phyloP scores from a whole-genome alignment of 2,113 vertebrate species.

The Gasterosteus nipponicus region DNA sequence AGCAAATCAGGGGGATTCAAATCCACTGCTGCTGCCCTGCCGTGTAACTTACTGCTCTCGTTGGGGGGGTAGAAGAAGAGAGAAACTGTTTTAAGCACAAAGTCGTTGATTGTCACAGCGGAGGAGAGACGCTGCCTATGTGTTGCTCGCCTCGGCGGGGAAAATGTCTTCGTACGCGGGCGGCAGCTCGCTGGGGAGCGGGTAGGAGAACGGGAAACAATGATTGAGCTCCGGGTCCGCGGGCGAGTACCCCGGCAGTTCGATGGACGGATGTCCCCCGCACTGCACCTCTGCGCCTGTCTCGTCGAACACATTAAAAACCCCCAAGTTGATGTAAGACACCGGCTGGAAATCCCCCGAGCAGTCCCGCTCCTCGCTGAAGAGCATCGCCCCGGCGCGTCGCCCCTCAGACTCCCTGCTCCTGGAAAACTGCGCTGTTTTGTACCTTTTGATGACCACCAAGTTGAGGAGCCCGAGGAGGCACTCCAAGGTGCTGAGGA shows the following conservation, averaged over 20 bases:
- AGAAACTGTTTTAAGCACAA: conserved; percentile 40
- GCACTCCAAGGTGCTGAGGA: conserved; percentile 93
- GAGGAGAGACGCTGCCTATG: conserved; percentile 53
- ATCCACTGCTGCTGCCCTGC: conserved; percentile 29
- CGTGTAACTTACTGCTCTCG: conserved; percentile 57
- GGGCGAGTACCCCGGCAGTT: conserved; percentile 92
- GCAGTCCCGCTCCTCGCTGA: conserved; percentile 87
- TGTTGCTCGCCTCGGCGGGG: conserved; percentile 82
- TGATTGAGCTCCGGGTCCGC: conserved; percentile 89
- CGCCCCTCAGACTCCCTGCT: conserved; percentile 79
- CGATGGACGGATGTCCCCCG: conserved; percentile 91
- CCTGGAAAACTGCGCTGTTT: conserved; percentile 85
- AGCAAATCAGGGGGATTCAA: conserved; percentile 12
- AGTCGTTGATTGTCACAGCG: conserved; percentile 66
- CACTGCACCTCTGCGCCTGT: conserved; percentile 89
- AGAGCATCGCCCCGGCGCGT: conserved; percentile 84
- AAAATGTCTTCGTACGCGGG: conserved; percentile 93
- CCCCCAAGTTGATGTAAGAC: conserved; percentile 92
- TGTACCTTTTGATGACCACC: conserved; percentile 88
- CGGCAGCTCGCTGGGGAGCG: conserved; percentile 86
- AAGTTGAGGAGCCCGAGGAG: conserved; percentile 90
- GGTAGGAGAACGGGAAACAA: conserved; percentile 91
- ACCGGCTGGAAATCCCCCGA: conserved; percentile 87
- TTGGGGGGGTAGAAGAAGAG: neutral
- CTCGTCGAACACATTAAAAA: conserved; percentile 86